Base-by-base conservation (phyloP, 1,140 invertebrate species). In the Drosophila tristis region DNA sequence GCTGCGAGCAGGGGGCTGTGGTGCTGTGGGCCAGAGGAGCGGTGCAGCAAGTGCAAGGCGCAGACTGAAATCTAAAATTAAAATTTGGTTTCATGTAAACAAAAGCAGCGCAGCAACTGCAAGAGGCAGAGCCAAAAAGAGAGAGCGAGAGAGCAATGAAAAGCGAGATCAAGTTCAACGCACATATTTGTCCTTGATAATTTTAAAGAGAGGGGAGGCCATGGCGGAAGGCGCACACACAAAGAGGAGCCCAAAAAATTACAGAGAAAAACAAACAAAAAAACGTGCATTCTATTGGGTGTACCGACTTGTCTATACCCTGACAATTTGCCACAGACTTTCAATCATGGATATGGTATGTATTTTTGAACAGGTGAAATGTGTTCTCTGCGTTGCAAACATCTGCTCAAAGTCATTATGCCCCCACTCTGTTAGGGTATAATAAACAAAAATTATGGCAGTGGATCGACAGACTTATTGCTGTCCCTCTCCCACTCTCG, bases 181-280 rank as follows among this genome's bases (percentile, higher is more conserved):
- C 84, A 89, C 84, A 87, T 89, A 87, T 89, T 89, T 87, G 84
- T 87, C 84, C 84, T 87, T 87, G 84, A 87, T 87, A 77, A 89
- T 87, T 77, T 86, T 66, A 82, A 82, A 76, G 57, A 67, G 53
- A 63, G 25, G 29, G 25, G 42, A 42, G 54, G 44, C 29, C 6
- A 35, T 31, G 20, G 16, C 7, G 20, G 72, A 39, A 48, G 23
- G 56, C n/a, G 15, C 51, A 55, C 67, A 67, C 55, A 64, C 29
- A 50, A 54, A 26, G 78, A 82, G 78, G 78, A 82, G 78, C 70
- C 82, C 74, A 47, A 84, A 84, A 80, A 86, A 86, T 74, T 53
- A 62, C 60, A 25, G 50, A 73, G 65, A 61, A 82, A 87, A 76
- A 75, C 65, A 68, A 80, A 20, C 57, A 71, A 53, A 57, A 75